Base-by-base conservation (phyloP, 2,888 invertebrate genomes). In the Lasioglossum villosulum region DNA sequence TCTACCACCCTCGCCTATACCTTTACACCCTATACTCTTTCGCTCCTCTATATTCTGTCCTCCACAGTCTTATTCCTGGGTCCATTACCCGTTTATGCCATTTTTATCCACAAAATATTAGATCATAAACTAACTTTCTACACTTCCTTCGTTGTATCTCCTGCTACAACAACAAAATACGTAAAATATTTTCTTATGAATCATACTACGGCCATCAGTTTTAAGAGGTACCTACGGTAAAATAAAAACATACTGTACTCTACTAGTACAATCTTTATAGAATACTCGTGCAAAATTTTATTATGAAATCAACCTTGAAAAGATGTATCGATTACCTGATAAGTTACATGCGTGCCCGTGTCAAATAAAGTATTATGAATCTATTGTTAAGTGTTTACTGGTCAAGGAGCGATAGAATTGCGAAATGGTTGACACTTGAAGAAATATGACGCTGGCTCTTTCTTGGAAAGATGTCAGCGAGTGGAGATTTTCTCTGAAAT, bases 1-100 rank as follows among this genome's bases (percentile, higher is more conserved):
- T 87, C 89, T 82, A 82, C 80, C 84, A 83, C 85, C 82, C 86
- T 86, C 88, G 80, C 79, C 48, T 82, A 59, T 72, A 73, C 78
- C 86, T 84, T 81, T 70, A 68, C 34, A 70, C 80, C 52, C 75
- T 39, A 75, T 83, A 48, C 75, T 39, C 86, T 81, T 56, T 52
- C 23, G 71, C 68, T 84, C 68, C 78, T 63, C 77, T 77, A 30
- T 71, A 80, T 78, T 71, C 75, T 81, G 75, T 76, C 42, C 76
- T 83, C 73, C 63, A 37, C 82, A 68, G 73, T 88, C 88, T 83
- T 84, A 86, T 75, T 72, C 71, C 81, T 52, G 23, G 78, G 79
- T 75, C 80, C 83, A 85, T 88, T 89, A 83, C 88, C 80, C 70
- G 71, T 27, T 83, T 74, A 45, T 72, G 63, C 45, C 71, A 70